phyloP scores from a whole-genome alignment of 2,797 vertebrate genomes.

The Leptoclinus maculatus region DNA sequence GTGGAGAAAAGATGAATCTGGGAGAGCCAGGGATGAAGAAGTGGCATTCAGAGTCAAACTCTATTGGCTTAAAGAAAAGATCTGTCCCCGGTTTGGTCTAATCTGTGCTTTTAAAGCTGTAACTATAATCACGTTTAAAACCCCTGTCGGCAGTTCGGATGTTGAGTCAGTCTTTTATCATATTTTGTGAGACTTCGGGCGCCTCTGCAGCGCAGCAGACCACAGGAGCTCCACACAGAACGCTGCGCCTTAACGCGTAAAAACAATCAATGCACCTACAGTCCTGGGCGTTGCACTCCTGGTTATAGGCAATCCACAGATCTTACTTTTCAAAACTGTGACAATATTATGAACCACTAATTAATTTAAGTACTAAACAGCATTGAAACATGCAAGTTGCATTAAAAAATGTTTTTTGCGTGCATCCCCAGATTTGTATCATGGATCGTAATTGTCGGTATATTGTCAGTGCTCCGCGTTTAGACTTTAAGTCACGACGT shows the following conservation, averaged over 20 bases:
- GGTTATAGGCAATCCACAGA: neutral
- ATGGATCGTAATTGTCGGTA: neutral
- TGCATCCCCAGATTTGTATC: constrained; percentile 6
- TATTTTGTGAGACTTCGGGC: constrained; percentile 61
- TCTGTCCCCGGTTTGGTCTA: constrained; percentile 14
- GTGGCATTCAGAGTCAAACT: constrained; percentile 35
- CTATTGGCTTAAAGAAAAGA: constrained; percentile 16
- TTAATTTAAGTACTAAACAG: neutral
- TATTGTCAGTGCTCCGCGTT: neutral
- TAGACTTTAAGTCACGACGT: constrained; percentile 45
- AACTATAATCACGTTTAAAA: constrained; percentile 28
- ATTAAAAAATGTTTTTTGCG: neutral
- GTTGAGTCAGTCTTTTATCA: constrained; percentile 57
- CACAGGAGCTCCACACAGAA: constrained; percentile 53
- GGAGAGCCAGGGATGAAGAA: constrained; percentile 7
- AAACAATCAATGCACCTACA: constrained; percentile 70
- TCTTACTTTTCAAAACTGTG: constrained; percentile 53
- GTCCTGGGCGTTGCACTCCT: constrained; percentile 70
- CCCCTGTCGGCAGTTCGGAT: constrained; percentile 37
- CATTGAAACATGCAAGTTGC: constrained; percentile 2
- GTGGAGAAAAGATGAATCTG: constrained; percentile 41
- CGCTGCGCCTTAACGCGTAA: constrained; percentile 75
- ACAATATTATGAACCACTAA: neutral
- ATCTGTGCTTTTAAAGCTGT: constrained; percentile 34
- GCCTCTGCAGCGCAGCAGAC: constrained; percentile 63